phyloP scores from a whole-genome alignment of 2,113 vertebrate genomes.

The Shinisaurus crocodilurus region DNA sequence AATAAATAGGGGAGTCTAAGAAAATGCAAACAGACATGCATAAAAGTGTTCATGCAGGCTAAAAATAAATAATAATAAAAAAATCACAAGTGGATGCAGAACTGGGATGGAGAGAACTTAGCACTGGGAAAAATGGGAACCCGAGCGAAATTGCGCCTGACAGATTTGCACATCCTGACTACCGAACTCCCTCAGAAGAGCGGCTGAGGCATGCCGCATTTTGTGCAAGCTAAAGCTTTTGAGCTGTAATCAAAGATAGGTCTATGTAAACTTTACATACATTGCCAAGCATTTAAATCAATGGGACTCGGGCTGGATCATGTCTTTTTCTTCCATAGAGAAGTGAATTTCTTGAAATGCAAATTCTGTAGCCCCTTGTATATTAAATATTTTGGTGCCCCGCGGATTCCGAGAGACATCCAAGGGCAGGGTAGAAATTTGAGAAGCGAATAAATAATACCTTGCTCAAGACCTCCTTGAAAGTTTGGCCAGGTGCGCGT shows the following conservation, averaged over 20 bases:
- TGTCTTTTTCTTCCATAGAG: not conserved
- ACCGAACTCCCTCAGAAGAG: not conserved
- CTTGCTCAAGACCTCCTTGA: not conserved
- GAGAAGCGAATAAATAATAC: not conserved
- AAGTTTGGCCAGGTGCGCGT: not conserved
- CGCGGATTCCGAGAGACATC: too few species aligned
- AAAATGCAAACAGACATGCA: too few species aligned
- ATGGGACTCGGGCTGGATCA: not conserved
- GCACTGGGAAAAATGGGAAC: too few species aligned
- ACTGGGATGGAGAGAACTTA: too few species aligned
- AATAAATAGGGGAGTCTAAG: too few species aligned
- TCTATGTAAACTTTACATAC: too few species aligned
- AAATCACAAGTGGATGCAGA: too few species aligned
- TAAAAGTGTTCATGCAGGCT: too few species aligned
- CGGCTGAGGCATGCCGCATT: not conserved
- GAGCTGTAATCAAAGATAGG: not conserved
- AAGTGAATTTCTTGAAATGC: not conserved
- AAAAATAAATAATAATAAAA: too few species aligned
- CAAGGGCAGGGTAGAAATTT: not conserved
- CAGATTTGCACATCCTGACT: too few species aligned
- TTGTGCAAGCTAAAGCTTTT: too few species aligned
- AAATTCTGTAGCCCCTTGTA: not conserved
- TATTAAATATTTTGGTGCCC: not conserved
- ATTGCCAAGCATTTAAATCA: not conserved
- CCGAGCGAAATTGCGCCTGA: too few species aligned